A percentile compares a stretch with the other conserved stretches of the same genome.
phyloP scores from a whole-genome alignment of 1,140 invertebrate species.

The Archivesica marissinica region DNA sequence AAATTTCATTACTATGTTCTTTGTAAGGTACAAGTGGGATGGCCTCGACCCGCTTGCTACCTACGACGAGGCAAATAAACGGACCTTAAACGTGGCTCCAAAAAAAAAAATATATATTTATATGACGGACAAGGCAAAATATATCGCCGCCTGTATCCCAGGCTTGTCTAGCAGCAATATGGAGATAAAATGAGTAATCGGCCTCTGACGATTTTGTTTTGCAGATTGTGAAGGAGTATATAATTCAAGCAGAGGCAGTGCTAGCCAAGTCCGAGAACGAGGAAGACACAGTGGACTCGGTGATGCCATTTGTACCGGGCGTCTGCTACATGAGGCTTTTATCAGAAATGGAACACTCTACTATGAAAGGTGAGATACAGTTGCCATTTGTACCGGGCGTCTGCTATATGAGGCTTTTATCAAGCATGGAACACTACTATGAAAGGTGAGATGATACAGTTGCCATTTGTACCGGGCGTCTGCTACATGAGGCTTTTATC shows the following conservation, averaged over 20 bases:
- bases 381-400: slow-evolving; percentile 71
- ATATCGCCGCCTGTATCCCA: too few species aligned
- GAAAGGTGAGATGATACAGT: slow-evolving; percentile 59
- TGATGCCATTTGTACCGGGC: slow-evolving; percentile 69
- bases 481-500: slow-evolving; percentile 70
- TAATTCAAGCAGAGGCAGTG: slow-evolving; percentile 64
- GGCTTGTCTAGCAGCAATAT: too few species aligned
- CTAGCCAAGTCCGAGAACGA: slow-evolving; percentile 62
- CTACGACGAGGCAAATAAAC: too few species aligned
- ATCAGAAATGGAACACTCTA: neutral
- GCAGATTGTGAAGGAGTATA: slow-evolving; percentile 73
- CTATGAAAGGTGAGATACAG: slow-evolving; percentile 52
- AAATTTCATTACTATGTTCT: too few species aligned
- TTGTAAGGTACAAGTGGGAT: too few species aligned
- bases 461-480: slow-evolving; percentile 68
- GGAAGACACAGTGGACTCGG: slow-evolving; percentile 66
- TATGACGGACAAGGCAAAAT: too few species aligned
- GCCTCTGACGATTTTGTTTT: too few species aligned
- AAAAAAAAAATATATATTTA: too few species aligned
- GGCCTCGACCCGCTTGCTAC: too few species aligned
- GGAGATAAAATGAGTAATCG: too few species aligned
- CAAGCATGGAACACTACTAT: neutral
- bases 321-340: slow-evolving; percentile 70
- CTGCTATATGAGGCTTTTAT: slow-evolving; percentile 69
- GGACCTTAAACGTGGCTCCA: too few species aligned